These are phyloP conservation scores for Apoderus coryli DNA, from an alignment of 2,888 invertebrate genomes.

Conservation along the genomic window DNA sequence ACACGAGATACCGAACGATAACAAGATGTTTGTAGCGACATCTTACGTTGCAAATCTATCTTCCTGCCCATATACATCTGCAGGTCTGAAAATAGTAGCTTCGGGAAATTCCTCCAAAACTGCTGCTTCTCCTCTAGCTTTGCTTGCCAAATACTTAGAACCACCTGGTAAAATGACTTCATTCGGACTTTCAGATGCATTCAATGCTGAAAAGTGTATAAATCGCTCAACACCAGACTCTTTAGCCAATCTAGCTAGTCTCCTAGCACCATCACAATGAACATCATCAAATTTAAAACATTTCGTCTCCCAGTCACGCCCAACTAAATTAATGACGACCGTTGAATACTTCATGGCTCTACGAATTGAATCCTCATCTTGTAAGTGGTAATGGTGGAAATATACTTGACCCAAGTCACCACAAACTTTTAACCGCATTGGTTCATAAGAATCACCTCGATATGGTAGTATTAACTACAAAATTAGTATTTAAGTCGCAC, in stretches of 20 bases:
- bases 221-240: constrained; percentile 75
- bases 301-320: constrained; percentile 82
- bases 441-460: constrained; percentile 71
- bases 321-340: constrained; percentile 90
- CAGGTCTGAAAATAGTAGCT: constrained; percentile 85
- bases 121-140: constrained; percentile 77
- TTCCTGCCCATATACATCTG: constrained; percentile 80
- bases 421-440: constrained; percentile 60
- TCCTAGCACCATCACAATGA: constrained; percentile 69
- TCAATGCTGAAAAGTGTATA: constrained; percentile 83
- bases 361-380: constrained; percentile 73
- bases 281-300: constrained; percentile 81
- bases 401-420: constrained; percentile 95
- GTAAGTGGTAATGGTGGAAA: constrained; percentile 71
- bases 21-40: no score
- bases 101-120: constrained; percentile 90
- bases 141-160: constrained; percentile 61
- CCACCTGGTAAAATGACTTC: constrained; percentile 55
- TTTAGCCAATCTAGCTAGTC: constrained; percentile 59
- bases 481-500: constrained; percentile 10
- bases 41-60: constrained; percentile 66
- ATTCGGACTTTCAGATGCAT: constrained; percentile 56
- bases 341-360: constrained; percentile 87
- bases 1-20: no score
- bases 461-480: constrained; percentile 83